Conservation (phyloP, 2,888 invertebrate species). For the Spisula subtruncata region DNA sequence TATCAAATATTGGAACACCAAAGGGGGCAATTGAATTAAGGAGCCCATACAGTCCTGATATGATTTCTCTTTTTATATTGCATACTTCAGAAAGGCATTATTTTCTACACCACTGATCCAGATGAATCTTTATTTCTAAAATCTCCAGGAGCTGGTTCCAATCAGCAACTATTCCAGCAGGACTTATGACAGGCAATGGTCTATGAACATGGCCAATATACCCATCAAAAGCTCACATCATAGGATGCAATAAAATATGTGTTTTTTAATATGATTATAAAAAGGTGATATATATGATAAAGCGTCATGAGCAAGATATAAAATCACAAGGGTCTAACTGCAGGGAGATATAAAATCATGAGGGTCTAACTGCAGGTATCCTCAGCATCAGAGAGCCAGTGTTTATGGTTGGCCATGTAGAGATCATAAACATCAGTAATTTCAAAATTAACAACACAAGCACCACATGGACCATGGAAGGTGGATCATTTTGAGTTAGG, state of each 20-base stretch:
- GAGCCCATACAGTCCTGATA: background rate
- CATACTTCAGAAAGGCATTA: slow-evolving; percentile 7
- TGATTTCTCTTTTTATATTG: background rate
- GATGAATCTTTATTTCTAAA: background rate
- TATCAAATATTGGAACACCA: background rate
- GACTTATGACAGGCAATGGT: background rate
- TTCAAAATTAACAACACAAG: background rate
- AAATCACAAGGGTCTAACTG: background rate
- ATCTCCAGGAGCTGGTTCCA: background rate
- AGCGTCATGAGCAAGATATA: background rate
- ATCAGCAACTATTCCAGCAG: background rate
- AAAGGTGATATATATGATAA: slow-evolving; percentile 1
- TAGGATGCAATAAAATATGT: background rate
- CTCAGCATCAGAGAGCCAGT: slow-evolving; percentile 13
- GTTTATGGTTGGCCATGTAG: background rate
- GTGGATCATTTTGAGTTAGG: background rate
- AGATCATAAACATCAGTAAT: slow-evolving; percentile 4
- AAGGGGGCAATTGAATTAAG: background rate
- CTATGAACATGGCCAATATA: background rate
- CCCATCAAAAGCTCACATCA: background rate
- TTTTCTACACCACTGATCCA: background rate
- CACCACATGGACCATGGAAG: background rate
- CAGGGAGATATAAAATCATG: background rate
- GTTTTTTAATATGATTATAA: background rate
- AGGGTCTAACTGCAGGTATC: background rate